Conservation (phyloP, 1,140 invertebrate species). For the Coptotermes formosanus region DNA sequence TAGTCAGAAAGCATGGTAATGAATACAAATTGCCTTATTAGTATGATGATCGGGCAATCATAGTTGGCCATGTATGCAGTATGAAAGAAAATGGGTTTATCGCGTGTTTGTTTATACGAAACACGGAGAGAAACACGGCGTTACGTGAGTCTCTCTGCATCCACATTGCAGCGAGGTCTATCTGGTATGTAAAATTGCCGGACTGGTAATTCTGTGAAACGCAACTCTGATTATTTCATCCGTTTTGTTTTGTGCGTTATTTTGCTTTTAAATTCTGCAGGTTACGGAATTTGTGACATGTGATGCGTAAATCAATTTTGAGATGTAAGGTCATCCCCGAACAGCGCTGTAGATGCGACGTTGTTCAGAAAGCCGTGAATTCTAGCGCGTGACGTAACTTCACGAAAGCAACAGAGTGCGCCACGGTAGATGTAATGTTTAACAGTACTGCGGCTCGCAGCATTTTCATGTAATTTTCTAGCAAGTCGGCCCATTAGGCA, state of each 20-base stretch:
- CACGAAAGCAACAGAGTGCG: background rate
- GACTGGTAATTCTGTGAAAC: background rate
- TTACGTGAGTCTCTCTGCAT: background rate
- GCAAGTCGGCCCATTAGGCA: no score
- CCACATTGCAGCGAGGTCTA: background rate
- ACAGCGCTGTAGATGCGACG: background rate
- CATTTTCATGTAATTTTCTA: no score
- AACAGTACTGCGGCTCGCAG: no score
- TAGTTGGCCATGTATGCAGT: background rate
- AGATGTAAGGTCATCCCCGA: background rate
- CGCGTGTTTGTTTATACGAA: slow-evolving; percentile 9
- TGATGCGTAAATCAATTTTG: slow-evolving; percentile 1
- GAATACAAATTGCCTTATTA: slow-evolving; percentile 13
- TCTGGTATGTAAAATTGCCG: background rate
- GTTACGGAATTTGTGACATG: background rate
- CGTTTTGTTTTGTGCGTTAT: background rate
- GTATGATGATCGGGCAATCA: background rate
- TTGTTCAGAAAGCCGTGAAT: background rate
- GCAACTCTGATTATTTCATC: background rate
- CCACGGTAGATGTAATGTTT: no score
- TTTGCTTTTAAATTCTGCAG: background rate
- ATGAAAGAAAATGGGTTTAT: slow-evolving; percentile 3
- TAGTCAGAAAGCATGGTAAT: background rate
- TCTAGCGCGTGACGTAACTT: background rate
- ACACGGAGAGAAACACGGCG: background rate